Base-by-base conservation (phyloP, 92 coral and sea anemone genomes). In the Chrysogorgia sp. region DNA sequence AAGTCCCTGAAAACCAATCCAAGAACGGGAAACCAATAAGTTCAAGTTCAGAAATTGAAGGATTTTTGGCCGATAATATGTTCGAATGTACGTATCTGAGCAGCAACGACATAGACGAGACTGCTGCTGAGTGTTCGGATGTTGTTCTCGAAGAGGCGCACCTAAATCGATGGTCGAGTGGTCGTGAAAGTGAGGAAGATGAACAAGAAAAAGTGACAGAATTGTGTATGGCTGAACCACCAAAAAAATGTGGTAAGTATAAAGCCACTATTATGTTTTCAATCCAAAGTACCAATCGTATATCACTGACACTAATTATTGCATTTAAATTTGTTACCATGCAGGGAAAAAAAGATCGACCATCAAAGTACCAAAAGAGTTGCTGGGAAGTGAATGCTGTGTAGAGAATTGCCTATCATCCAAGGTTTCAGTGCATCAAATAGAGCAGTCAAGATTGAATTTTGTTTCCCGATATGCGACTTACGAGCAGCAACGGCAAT, bases 261-360 rank as follows among this genome's bases (percentile, higher is more conserved):
- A n/a, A n/a, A n/a, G n/a, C n/a, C n/a, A n/a, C n/a, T n/a, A n/a
- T n/a, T n/a, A n/a, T n/a, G n/a, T n/a, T n/a, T n/a, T n/a, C n/a
- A n/a, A n/a, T n/a, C n/a, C n/a, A n/a, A n/a, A n/a, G n/a, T n/a
- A n/a, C n/a, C n/a, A n/a, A n/a, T n/a, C n/a, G n/a, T n/a, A n/a
- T n/a, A n/a, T n/a, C n/a, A n/a, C n/a, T n/a, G n/a, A n/a, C n/a
- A n/a, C n/a, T n/a, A n/a, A n/a, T n/a, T n/a, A n/a, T n/a, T n/a
- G n/a, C n/a, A n/a, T 37, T 37, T 37, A 37, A 37, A 37, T 37
- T 37, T 37, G 43, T 37, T 37, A n/a, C 50, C 59, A 6, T 5
- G 17, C 56, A 80, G 84, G 84, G 47, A 66, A 63, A 40, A 80
- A 56, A 34, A 31, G 84, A 8, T 80, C 84, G n/a, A 43, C 84